Evolutionary conservation across 1,140 invertebrate genomes (phyloP).

Genomic region (Muscidifurax raptorellus): DNA sequence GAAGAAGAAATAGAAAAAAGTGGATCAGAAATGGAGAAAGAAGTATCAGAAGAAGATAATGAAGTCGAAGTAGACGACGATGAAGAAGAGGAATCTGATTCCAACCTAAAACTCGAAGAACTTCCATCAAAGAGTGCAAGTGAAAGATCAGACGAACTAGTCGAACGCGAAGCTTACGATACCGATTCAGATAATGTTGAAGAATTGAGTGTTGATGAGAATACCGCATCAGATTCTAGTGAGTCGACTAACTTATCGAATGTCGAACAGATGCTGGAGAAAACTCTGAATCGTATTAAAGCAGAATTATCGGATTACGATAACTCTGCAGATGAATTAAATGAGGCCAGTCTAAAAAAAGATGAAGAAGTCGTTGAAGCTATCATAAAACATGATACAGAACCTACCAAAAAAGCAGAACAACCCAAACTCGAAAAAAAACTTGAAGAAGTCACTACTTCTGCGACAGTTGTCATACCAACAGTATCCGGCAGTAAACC

Average conservation of each 20-base stretch:
- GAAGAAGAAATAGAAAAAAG: neutral
- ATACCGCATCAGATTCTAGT: conserved; percentile 36
- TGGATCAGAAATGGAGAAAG: neutral
- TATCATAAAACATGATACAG: neutral
- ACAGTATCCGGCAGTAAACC: conserved; percentile 48
- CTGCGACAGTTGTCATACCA: neutral
- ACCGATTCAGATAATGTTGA: conserved; percentile 73
- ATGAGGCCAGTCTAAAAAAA: neutral
- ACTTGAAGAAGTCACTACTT: conserved; percentile 34
- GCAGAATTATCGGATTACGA: conserved; percentile 68
- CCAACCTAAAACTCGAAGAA: neutral
- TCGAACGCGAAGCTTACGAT: conserved; percentile 61
- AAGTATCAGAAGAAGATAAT: conserved; percentile 13
- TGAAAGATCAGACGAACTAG: neutral
- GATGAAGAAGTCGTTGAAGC: neutral
- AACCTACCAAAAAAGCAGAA: conserved; percentile 39
- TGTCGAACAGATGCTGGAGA: conserved; percentile 67
- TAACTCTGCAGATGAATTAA: conserved; percentile 30
- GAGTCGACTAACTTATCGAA: conserved; percentile 62
- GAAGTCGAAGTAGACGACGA: conserved; percentile 56
- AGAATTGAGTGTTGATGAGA: conserved; percentile 44
- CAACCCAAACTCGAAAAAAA: conserved; percentile 46
- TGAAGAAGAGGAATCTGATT: conserved; percentile 43
- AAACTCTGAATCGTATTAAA: conserved; percentile 70
- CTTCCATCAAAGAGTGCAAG: neutral